Evolutionary conservation across 2,113 vertebrate genomes (phyloP), one percentile per base, ranked within the genome.

Genomic region (Vidua macroura): DNA sequence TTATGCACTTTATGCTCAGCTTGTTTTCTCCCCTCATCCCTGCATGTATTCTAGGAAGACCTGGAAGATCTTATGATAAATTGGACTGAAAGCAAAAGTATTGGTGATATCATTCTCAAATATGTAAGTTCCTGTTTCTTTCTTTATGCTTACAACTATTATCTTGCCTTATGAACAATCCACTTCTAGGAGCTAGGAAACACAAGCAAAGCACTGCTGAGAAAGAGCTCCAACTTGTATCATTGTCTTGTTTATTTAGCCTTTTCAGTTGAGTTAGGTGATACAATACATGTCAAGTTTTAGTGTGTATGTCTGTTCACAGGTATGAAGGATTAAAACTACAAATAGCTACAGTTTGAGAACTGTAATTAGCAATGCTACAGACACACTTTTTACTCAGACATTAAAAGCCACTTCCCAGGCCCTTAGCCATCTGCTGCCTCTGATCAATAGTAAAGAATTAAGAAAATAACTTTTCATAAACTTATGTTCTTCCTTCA

Each of bases 41-140:
- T 88, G 22, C 49, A 9, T 56, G 13, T 92, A 6, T 98, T 97
- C 85, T 91, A 99, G 99, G 98, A 97, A 89, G 99, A 99, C 86
- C 98, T 99, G 51, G 98, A 99, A 97, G 98, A 99, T 62, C 98
- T 99, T 69, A 98, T 99, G 97, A 96, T 98, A 78, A 98, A 99
- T 68, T 99, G 99, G 99, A 98, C 98, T 53, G 99, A 99, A 92
- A 98, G 98, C 92, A 98, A 93, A 97, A 99, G 99, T 76, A 99
- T 99, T 74, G 99, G 99, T 86, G 98, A 99, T 89, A 97, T 99
- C 77, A 98, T 99, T 94, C 98, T 99, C 63, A 99, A 99, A 98
- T 99, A 99, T 91, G 99, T 99, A 97, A 98, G 99, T 97, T 72
- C 37, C 17, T 59, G 20, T 33, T 73, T 80, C 3, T n/a, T 69